phyloP scores from a whole-genome alignment of 2,797 vertebrate genomes.

The Holocentrus rufus region DNA sequence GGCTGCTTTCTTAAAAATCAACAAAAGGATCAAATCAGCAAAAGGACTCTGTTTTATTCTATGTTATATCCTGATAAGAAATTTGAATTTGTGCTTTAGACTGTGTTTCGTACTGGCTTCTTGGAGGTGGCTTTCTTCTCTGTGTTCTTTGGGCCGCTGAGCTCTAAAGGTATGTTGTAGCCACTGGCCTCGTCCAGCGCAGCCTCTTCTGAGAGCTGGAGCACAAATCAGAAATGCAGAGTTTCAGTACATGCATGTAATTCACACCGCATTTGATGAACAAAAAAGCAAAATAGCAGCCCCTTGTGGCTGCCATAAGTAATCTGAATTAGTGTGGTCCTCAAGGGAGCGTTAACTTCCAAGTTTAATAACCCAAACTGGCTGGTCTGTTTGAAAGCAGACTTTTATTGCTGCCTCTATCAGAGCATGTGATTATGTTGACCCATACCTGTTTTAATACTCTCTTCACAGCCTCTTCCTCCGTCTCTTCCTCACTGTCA shows the following conservation, averaged over 20 bases:
- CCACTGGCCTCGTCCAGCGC: conserved; percentile 92
- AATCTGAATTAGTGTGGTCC: neutral
- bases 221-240: conserved; percentile 19
- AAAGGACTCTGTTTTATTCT: conserved; percentile 8
- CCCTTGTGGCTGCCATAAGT: conserved; percentile 63
- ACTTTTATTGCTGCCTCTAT: neutral
- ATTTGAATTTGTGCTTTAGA: neutral
- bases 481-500: conserved; percentile 93
- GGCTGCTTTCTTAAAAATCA: conserved; percentile 42
- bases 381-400: neutral
- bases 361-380: neutral
- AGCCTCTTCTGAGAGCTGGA: conserved; percentile 92
- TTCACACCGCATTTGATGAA: conserved; percentile 23
- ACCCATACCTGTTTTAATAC: conserved; percentile 88
- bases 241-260: conserved; percentile 6
- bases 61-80: neutral
- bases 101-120: conserved; percentile 66
- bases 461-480: conserved; percentile 89
- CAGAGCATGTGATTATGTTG: neutral
- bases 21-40: neutral
- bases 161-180: conserved; percentile 90
- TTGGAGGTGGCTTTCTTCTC: conserved; percentile 69
- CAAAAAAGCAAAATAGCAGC: conserved; percentile 62
- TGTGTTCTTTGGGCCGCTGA: conserved; percentile 75
- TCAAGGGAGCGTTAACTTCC: neutral